phyloP scores from a whole-genome alignment of 1,140 invertebrate species.

The Rhizoglyphus robini region DNA sequence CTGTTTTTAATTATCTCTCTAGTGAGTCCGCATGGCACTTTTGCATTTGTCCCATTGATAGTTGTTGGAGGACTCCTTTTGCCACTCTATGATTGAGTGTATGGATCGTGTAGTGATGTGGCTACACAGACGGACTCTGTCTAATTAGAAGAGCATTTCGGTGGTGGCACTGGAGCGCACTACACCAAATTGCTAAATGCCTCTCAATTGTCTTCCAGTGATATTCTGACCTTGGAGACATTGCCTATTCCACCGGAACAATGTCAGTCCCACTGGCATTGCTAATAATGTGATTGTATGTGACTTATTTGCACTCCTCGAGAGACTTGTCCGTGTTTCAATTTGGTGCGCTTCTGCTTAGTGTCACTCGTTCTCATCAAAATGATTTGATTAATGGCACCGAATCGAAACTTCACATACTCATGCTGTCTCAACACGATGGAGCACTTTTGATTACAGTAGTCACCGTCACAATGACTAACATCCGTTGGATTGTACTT shows the following conservation, averaged over 20 bases:
- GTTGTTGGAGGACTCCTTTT: too few species aligned
- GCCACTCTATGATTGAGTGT: too few species aligned
- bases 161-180: not conserved
- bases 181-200: not conserved
- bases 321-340: not conserved
- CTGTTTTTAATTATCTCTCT: not conserved
- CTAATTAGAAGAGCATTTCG: not conserved
- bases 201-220: not conserved
- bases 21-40: not conserved
- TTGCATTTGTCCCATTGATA: not conserved
- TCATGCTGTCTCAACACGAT: not conserved
- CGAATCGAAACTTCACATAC: not conserved
- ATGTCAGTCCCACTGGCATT: not conserved
- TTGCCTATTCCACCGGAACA: not conserved
- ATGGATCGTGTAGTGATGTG: too few species aligned
- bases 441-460: too few species aligned
- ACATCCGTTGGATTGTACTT: too few species aligned
- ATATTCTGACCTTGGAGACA: not conserved
- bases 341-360: not conserved
- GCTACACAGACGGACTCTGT: not conserved
- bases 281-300: not conserved
- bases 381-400: constrained; percentile 5
- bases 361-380: not conserved
- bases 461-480: too few species aligned
- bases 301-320: not conserved